A percentile compares a stretch with the other conserved stretches of the same genome.
phyloP scores from a whole-genome alignment of 2,888 invertebrate species.

The Luperina nickerlii region DNA sequence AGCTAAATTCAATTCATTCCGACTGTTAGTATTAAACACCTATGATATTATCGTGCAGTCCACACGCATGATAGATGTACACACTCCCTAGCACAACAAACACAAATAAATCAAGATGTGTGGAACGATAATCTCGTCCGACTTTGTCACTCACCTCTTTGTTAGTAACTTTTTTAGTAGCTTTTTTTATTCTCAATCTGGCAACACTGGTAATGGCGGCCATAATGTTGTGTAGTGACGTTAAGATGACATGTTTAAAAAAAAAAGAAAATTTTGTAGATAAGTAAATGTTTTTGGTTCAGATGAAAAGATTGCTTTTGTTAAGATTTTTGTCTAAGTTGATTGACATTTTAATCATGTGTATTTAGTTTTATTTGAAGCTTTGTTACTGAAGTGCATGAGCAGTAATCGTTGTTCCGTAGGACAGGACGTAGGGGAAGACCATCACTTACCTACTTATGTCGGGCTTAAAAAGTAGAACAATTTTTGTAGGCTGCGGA shows the following conservation, averaged over 20 bases:
- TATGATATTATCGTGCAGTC: slow-evolving; percentile 74
- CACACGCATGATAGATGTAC: slow-evolving; percentile 80
- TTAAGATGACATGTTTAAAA: slow-evolving; percentile 77
- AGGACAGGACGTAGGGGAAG: background rate
- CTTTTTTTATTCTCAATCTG: slow-evolving; percentile 72
- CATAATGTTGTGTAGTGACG: slow-evolving; percentile 73
- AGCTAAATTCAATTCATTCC: slow-evolving; percentile 65
- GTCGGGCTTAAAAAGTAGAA: background rate
- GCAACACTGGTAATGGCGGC: slow-evolving; percentile 79
- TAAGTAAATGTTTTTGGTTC: slow-evolving; percentile 42
- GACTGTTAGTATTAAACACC: slow-evolving; percentile 68
- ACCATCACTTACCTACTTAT: background rate
- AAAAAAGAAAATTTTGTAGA: slow-evolving; percentile 39
- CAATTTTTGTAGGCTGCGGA: background rate
- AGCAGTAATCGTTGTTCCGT: background rate
- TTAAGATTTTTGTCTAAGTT: slow-evolving; percentile 49
- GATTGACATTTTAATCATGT: slow-evolving; percentile 49
- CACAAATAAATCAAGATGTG: slow-evolving; percentile 83
- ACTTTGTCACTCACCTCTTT: slow-evolving; percentile 83
- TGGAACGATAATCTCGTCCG: slow-evolving; percentile 78
- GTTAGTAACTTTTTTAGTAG: slow-evolving; percentile 69
- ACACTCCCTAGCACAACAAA: slow-evolving; percentile 77
- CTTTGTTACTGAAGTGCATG: background rate
- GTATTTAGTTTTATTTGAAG: slow-evolving; percentile 13
- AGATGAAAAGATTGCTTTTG: slow-evolving; percentile 49